A percentile compares a stretch with the other conserved stretches of the same genome.
Evolutionary conservation across 1,140 invertebrate genomes (phyloP).

Genomic region (Trypoxylus dichotomus): DNA sequence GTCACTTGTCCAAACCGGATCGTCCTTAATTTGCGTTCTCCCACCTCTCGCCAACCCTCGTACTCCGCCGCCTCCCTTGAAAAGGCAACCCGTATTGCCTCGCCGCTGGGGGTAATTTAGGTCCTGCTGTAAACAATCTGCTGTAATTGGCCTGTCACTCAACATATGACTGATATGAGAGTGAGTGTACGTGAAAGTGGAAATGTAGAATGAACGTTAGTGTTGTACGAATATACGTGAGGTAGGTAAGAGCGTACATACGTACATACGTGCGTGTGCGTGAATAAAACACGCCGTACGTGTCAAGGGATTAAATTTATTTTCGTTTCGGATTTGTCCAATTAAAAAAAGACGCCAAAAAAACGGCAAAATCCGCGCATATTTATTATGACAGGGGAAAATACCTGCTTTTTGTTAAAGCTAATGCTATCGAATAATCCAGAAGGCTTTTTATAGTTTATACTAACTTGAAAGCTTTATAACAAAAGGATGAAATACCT

Average conservation of each 20-base stretch:
- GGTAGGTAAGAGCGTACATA: not conserved
- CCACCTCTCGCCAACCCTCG: not conserved
- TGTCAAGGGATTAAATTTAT: constrained; percentile 23
- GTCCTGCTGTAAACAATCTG: constrained; percentile 31
- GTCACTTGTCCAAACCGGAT: constrained; percentile 30
- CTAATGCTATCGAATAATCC: not conserved
- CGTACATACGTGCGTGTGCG: not conserved
- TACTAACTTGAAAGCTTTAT: too few relatives aligned
- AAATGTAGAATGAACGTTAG: constrained; percentile 14
- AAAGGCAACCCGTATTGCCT: constrained; percentile 27
- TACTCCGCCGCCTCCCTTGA: not conserved
- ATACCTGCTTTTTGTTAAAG: not conserved
- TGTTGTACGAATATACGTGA: not conserved
- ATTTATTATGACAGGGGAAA: not conserved
- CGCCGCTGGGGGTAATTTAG: constrained; percentile 32
- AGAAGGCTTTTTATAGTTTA: not conserved
- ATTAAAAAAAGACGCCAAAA: not conserved
- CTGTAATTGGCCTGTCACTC: constrained; percentile 31
- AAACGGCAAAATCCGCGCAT: not conserved
- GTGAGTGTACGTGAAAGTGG: constrained; percentile 25
- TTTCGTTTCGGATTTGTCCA: not conserved
- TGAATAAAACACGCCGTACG: not conserved
- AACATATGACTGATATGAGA: constrained; percentile 30
- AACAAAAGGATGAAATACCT: not conserved
- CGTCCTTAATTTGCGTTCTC: constrained; percentile 14